Percentiles rank a stretch among this genome's conserved stretches.
Evolutionary conservation across 2,113 vertebrate genomes (phyloP).

Genomic region (Clarias magur): DNA sequence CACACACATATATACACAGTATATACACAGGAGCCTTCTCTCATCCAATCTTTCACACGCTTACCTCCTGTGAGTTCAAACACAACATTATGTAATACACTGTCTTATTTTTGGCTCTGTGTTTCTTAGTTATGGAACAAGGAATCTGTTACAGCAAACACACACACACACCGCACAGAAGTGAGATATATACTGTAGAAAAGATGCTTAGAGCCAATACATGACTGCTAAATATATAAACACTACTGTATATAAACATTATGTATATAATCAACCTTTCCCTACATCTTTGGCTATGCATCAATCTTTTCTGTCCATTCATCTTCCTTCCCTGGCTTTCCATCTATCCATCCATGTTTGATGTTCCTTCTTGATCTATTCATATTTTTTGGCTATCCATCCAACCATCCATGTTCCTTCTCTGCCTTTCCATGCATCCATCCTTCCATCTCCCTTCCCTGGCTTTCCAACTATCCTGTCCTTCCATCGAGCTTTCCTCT

Average conservation of each 20-base stretch:
- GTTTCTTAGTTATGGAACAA: not conserved
- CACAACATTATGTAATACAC: constrained; percentile 1
- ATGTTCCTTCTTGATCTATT: too few relatives aligned
- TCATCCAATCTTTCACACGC: not conserved
- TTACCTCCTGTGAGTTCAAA: not conserved
- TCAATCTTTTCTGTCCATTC: not conserved
- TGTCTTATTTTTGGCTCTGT: not conserved
- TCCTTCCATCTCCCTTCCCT: not conserved
- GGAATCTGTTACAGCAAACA: not conserved
- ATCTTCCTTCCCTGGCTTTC: not conserved
- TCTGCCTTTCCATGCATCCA: not conserved
- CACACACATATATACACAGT: not conserved
- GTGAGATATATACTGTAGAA: not conserved
- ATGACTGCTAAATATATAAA: not conserved
- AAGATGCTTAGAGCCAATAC: not conserved
- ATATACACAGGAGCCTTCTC: not conserved
- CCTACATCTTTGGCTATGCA: not conserved
- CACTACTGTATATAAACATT: too few relatives aligned
- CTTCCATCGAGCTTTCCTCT: too few relatives aligned
- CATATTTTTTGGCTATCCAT: not conserved
- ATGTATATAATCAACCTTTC: not conserved
- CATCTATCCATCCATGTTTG: not conserved
- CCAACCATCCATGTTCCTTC: too few relatives aligned
- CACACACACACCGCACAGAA: not conserved
- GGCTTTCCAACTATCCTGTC: not conserved